phyloP scores from a whole-genome alignment of 1,140 invertebrate species.

The Diorhabda carinulata region DNA sequence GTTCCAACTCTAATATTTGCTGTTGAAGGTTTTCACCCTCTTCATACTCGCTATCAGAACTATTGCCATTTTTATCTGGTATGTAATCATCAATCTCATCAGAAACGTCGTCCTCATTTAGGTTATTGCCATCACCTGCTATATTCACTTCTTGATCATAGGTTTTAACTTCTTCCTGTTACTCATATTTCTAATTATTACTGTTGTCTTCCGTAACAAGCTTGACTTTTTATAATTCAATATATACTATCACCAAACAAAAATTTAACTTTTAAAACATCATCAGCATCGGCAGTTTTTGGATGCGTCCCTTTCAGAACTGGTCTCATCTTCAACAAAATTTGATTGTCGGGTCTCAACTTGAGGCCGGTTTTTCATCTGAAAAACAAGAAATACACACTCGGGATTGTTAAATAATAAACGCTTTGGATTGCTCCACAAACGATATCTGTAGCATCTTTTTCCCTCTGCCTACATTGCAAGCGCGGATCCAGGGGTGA shows the following conservation, averaged over 20 bases:
- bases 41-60: too few relatives aligned
- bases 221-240: conserved; percentile 3
- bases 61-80: too few relatives aligned
- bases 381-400: conserved; percentile 5
- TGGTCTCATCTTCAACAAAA: background rate
- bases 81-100: background rate
- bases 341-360: background rate
- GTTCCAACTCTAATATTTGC: too few relatives aligned
- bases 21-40: too few relatives aligned
- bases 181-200: too few relatives aligned
- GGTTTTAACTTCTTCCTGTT: background rate
- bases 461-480: background rate
- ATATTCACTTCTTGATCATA: conserved; percentile 7
- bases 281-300: too few relatives aligned
- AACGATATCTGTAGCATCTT: background rate
- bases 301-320: background rate
- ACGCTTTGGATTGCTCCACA: background rate
- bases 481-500: too few relatives aligned
- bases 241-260: conserved; percentile 4
- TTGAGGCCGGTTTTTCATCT: conserved; percentile 1
- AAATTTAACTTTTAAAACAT: conserved; percentile 3
- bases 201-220: conserved; percentile 5
- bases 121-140: conserved; percentile 2
- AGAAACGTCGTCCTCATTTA: conserved; percentile 4
- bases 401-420: background rate